These are phyloP conservation scores for Syngnathus rostellatus DNA, from an alignment of 2,797 vertebrate genomes.

Conservation along the genomic window DNA sequence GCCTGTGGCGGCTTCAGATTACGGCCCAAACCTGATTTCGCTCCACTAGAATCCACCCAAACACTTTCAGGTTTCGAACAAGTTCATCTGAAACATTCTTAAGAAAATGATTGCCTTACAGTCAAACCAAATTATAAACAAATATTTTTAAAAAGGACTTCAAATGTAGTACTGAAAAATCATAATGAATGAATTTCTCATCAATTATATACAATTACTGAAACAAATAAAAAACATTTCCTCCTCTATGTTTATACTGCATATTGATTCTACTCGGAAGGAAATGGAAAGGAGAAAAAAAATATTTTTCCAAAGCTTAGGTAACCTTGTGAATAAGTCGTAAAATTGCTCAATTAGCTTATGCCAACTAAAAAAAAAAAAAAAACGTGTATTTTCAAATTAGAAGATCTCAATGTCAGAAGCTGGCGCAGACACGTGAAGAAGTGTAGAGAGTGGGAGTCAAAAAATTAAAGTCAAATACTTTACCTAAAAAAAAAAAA, in stretches of 20 bases:
- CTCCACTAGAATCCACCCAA: no score
- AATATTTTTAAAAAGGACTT: no score
- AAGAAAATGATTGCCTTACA: no score
- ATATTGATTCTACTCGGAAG: not conserved
- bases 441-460: not conserved
- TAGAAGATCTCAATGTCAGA: not conserved
- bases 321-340: not conserved
- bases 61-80: not conserved
- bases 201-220: not conserved
- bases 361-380: not conserved
- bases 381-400: not conserved
- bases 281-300: not conserved
- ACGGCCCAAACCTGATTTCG: not conserved
- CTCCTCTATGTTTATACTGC: no score
- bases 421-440: not conserved
- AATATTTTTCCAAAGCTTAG: not conserved
- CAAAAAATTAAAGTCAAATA: not conserved
- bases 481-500: not conserved
- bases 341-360: not conserved
- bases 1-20: not conserved
- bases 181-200: not conserved
- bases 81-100: not conserved
- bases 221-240: not conserved
- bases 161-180: not conserved
- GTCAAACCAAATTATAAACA: no score